phyloP scores from a whole-genome alignment of 2,888 invertebrate genomes.

The Protodeltote pygarga region DNA sequence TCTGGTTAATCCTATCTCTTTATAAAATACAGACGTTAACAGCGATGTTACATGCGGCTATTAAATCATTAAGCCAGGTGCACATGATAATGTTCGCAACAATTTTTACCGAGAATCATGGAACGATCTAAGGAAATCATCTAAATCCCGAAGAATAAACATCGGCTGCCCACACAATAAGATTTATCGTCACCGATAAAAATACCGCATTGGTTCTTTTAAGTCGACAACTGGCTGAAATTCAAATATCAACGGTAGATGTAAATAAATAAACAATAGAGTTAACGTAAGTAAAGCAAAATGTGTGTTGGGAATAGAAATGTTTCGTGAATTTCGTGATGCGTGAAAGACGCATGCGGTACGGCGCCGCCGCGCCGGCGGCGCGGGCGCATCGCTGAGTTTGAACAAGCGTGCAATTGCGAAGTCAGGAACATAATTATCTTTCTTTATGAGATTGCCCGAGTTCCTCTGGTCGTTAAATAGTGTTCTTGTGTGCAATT shows the following conservation, averaged over 20 bases:
- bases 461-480: slow-evolving; percentile 35
- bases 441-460: slow-evolving; percentile 37
- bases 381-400: slow-evolving; percentile 3
- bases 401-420: slow-evolving; percentile 19
- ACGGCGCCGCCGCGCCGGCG: not conserved
- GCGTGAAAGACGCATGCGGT: too few species aligned
- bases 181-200: slow-evolving; percentile 79
- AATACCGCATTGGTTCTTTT: slow-evolving; percentile 74
- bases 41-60: slow-evolving; percentile 29
- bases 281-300: slow-evolving; percentile 38
- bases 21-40: slow-evolving; percentile 43
- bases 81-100: slow-evolving; percentile 34
- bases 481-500: slow-evolving; percentile 17
- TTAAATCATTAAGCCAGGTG: slow-evolving; percentile 59
- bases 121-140: slow-evolving; percentile 50
- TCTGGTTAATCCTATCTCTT: slow-evolving; percentile 35
- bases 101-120: slow-evolving; percentile 35
- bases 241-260: slow-evolving; percentile 45
- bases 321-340: not conserved
- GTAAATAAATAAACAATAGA: slow-evolving; percentile 61
- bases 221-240: slow-evolving; percentile 63
- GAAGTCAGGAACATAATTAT: slow-evolving; percentile 37
- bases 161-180: slow-evolving; percentile 76
- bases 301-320: slow-evolving; percentile 22
- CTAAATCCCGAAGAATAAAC: slow-evolving; percentile 68